Percentiles rank a stretch among this genome's conserved stretches.
phyloP scores from a whole-genome alignment of 2,113 vertebrate genomes.

The Motacilla alba region DNA sequence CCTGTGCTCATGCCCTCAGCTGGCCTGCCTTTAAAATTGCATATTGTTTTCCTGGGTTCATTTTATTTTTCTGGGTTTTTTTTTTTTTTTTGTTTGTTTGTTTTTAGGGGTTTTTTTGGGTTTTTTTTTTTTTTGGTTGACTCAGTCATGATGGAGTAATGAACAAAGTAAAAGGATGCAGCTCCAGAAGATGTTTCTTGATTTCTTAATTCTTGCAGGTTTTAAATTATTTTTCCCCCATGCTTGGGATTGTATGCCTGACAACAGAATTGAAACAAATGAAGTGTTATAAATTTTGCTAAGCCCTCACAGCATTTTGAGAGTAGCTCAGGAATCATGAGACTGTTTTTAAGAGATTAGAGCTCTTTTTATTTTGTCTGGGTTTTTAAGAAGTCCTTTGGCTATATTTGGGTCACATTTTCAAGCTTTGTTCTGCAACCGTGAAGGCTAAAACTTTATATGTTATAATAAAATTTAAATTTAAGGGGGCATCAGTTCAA shows the following conservation, averaged over 20 bases:
- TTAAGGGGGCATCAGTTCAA: not conserved
- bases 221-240: not conserved
- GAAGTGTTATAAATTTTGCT: not conserved
- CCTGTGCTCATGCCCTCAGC: not conserved
- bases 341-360: not conserved
- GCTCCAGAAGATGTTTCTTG: not conserved
- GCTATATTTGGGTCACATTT: not conserved
- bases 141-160: accelerated
- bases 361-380: not conserved
- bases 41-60: not conserved
- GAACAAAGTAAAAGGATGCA: not conserved
- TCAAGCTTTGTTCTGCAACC: not conserved
- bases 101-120: no score
- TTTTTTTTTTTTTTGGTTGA: not conserved
- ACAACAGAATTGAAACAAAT: not conserved
- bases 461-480: not conserved
- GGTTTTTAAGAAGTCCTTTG: not conserved
- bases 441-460: not conserved
- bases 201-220: not conserved
- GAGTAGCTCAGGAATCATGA: not conserved
- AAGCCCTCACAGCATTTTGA: not conserved
- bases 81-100: no score
- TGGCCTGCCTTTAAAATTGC: not conserved
- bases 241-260: not conserved
- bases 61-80: not conserved